Percentiles rank a stretch among this genome's conserved stretches.
These are phyloP conservation scores for Spea multiplicata DNA, from an alignment of 2,113 vertebrate genomes.

Conservation along the genomic window DNA sequence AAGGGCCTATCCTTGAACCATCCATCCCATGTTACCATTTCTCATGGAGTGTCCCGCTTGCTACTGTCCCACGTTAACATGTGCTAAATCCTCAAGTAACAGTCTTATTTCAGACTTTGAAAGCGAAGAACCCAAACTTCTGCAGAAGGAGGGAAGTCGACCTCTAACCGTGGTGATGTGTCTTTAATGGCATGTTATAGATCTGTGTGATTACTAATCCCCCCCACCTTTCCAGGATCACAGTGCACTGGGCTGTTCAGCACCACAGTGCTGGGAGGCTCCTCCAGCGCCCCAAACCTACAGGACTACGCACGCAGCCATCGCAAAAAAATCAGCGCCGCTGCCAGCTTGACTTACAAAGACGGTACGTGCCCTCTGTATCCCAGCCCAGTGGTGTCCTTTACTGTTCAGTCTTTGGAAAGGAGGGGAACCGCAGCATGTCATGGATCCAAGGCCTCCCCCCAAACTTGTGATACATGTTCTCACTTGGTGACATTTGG, in stretches of 20 bases:
- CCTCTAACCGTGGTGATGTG: conserved; percentile 56
- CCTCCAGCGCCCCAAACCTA: conserved; percentile 98
- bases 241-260: conserved; percentile 98
- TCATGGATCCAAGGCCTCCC: conserved; percentile 23
- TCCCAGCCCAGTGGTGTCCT: conserved; percentile 21
- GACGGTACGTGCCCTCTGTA: conserved; percentile 83
- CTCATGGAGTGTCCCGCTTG: not conserved
- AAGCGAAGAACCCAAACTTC: not conserved
- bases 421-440: conserved; percentile 35
- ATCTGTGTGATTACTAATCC: conserved; percentile 74
- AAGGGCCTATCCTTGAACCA: not conserved
- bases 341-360: conserved; percentile 94
- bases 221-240: conserved; percentile 86
- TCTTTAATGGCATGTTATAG: conserved; percentile 70
- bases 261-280: conserved; percentile 97
- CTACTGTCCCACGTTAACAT: not conserved
- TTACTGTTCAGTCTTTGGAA: conserved; percentile 25
- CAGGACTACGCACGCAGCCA: conserved; percentile 98
- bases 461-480: not conserved
- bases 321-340: conserved; percentile 93
- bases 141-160: conserved; percentile 9
- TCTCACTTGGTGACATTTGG: not conserved
- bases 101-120: not conserved
- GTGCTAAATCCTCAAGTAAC: conserved; percentile 23
- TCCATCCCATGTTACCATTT: not conserved